Percentiles rank a stretch among this genome's conserved stretches.
Evolutionary conservation across 1,140 invertebrate genomes (phyloP).

Genomic region (Meloidogyne floridensis): DNA sequence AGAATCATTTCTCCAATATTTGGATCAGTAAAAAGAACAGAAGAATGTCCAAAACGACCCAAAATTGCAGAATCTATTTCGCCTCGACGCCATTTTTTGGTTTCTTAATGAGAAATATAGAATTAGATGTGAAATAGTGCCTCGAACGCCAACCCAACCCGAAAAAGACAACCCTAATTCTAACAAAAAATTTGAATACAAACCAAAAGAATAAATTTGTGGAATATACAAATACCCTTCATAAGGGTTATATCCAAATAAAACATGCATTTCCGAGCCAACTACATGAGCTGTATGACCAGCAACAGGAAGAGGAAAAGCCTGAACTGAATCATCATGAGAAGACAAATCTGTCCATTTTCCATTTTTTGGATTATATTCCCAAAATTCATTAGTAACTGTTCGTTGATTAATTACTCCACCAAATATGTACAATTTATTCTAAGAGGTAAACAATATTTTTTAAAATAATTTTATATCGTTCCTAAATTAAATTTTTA

Average conservation of each 20-base stretch:
- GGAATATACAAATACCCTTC: constrained; percentile 58
- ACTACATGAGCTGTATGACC: constrained; percentile 65
- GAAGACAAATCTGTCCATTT: constrained; percentile 47
- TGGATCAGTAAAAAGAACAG: constrained; percentile 45
- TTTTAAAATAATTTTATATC: not conserved
- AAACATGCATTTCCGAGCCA: constrained; percentile 59
- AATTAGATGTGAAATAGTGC: too few species aligned
- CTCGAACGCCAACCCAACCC: too few species aligned
- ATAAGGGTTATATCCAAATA: constrained; percentile 64
- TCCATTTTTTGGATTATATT: constrained; percentile 45
- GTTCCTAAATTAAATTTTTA: not conserved
- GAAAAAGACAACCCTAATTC: too few species aligned
- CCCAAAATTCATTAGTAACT: constrained; percentile 63
- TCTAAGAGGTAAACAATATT: constrained; percentile 40
- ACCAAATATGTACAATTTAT: constrained; percentile 58
- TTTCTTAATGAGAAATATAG: constrained; percentile 46
- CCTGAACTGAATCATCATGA: constrained; percentile 33
- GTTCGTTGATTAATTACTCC: constrained; percentile 51
- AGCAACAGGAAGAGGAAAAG: constrained; percentile 56
- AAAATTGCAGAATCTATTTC: constrained; percentile 48
- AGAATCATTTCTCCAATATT: constrained; percentile 48
- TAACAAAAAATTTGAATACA: constrained; percentile 14
- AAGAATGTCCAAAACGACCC: constrained; percentile 61
- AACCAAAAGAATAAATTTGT: constrained; percentile 63
- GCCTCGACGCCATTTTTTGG: constrained; percentile 48